Conservation (phyloP, 2,113 vertebrate genomes). For the Nansenia antarctica region DNA sequence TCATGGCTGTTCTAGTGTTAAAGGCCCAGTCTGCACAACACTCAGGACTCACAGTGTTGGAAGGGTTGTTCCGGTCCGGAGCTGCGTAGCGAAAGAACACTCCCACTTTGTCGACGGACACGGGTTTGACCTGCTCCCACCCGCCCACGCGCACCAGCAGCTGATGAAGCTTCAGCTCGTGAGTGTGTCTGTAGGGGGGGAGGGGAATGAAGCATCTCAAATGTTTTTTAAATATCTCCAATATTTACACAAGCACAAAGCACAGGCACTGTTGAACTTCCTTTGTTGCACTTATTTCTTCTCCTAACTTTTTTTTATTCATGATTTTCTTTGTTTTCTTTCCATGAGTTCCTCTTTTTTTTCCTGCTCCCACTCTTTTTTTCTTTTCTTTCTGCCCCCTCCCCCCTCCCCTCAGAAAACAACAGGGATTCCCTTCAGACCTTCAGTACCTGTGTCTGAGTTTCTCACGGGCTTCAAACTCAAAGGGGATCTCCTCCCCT, state of each 20-base stretch:
- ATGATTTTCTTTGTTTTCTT: no score
- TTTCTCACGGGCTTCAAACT: conserved; percentile 95
- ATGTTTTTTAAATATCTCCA: no score
- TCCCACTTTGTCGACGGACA: conserved; percentile 97
- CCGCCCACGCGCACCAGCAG: conserved; percentile 92
- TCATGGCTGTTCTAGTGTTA: no score
- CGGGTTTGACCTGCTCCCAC: conserved; percentile 96
- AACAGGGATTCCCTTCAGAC: not conserved
- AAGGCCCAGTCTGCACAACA: not conserved
- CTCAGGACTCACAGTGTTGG: conserved; percentile 82
- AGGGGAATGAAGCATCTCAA: not conserved
- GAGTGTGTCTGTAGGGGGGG: conserved; percentile 83
- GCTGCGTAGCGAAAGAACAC: conserved; percentile 97
- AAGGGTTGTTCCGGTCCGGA: conserved; percentile 90
- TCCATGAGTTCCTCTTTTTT: no score
- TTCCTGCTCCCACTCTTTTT: not conserved
- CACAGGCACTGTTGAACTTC: no score
- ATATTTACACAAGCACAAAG: not conserved
- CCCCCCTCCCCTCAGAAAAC: not conserved
- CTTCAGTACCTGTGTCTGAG: conserved; percentile 93
- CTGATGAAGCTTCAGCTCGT: conserved; percentile 94
- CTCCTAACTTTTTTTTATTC: no score
- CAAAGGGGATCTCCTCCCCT: conserved; percentile 93
- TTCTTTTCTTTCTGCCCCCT: not conserved
- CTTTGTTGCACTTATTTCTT: no score